Conservation (phyloP, 1,140 invertebrate genomes). For the Muscidifurax raptorellus region DNA sequence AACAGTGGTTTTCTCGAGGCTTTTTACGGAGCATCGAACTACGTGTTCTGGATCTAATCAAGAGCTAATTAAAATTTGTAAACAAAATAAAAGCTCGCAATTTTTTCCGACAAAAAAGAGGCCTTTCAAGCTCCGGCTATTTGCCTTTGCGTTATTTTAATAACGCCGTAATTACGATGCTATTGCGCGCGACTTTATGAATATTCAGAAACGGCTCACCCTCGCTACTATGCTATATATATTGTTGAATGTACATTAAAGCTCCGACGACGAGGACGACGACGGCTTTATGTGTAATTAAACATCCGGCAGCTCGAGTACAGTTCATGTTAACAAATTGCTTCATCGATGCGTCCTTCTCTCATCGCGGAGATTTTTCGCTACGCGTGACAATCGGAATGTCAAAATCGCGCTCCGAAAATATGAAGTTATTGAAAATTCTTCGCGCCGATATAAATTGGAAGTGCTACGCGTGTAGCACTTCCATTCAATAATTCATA, state of each 20-base stretch:
- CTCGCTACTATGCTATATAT: not conserved
- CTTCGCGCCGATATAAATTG: not conserved
- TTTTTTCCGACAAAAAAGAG: no score
- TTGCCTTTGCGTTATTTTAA: slow-evolving; percentile 16
- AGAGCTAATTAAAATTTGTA: no score
- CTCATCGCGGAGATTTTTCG: no score
- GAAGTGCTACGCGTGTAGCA: no score
- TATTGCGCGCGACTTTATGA: slow-evolving; percentile 22
- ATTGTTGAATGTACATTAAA: not conserved
- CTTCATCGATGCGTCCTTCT: not conserved
- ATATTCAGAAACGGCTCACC: not conserved
- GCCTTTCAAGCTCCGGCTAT: no score
- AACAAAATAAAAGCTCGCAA: not conserved
- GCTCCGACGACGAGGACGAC: not conserved
- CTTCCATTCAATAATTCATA: slow-evolving; percentile 33
- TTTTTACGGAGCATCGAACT: no score
- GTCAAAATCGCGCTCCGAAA: no score
- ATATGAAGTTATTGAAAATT: not conserved
- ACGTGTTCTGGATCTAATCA: not conserved
- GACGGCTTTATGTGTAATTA: slow-evolving; percentile 12
- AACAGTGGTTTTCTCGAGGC: no score
- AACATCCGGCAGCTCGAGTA: not conserved
- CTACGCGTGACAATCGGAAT: no score
- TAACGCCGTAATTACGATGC: slow-evolving; percentile 10
- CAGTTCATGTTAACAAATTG: slow-evolving; percentile 8